Evolutionary conservation across 2,888 invertebrate genomes (phyloP).

Genomic region (Entomobrya proxima): DNA sequence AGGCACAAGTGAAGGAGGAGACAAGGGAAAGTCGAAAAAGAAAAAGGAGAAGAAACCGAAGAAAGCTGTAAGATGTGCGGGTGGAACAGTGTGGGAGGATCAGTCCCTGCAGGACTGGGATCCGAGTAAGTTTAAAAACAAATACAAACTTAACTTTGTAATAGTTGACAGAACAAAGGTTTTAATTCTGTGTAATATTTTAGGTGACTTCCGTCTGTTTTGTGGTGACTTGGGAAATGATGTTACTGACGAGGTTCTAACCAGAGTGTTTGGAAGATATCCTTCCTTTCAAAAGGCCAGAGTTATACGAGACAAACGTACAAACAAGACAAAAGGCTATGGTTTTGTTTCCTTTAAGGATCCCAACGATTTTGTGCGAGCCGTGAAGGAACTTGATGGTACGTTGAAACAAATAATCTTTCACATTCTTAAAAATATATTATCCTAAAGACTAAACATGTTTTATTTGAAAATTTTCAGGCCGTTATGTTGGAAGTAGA

Average conservation of each 20-base stretch:
- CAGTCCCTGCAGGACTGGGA: slow-evolving; percentile 95
- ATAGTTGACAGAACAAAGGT: slow-evolving; percentile 7
- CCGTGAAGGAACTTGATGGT: slow-evolving; percentile 99
- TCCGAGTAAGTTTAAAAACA: too few relatives aligned
- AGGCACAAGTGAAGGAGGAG: slow-evolving; percentile 52
- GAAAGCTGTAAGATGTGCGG: slow-evolving; percentile 92
- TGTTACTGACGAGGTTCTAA: slow-evolving; percentile 98
- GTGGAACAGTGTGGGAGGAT: slow-evolving; percentile 98
- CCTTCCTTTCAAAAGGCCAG: slow-evolving; percentile 95
- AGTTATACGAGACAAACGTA: slow-evolving; percentile 96
- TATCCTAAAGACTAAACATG: neutral
- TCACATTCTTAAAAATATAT: neutral
- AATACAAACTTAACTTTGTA: neutral
- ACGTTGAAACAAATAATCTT: slow-evolving; percentile 77
- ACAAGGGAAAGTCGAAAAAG: slow-evolving; percentile 76
- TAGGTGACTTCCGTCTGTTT: slow-evolving; percentile 98
- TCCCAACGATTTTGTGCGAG: slow-evolving; percentile 97
- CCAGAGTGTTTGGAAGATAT: slow-evolving; percentile 95
- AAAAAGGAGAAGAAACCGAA: slow-evolving; percentile 81
- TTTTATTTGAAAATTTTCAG: slow-evolving; percentile 79
- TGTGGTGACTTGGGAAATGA: slow-evolving; percentile 99
- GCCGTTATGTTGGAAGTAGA: slow-evolving; percentile 98
- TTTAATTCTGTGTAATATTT: slow-evolving; percentile 66
- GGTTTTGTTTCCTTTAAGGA: slow-evolving; percentile 99
- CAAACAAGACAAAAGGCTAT: slow-evolving; percentile 98